Evolutionary conservation across 2,797 vertebrate species (phyloP).

Genomic region (Iguana delicatissima): DNA sequence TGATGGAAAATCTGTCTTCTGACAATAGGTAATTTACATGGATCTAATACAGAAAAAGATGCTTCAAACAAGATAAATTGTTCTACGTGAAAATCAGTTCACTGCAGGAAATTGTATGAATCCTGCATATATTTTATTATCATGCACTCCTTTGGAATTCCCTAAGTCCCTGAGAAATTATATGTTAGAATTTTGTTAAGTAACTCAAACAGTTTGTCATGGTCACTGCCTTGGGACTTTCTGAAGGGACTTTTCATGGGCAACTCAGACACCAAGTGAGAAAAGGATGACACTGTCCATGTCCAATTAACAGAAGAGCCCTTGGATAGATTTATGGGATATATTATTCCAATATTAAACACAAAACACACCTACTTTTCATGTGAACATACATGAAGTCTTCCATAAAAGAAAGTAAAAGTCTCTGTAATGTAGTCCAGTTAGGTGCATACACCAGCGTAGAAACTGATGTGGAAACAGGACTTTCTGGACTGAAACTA

Average conservation of each 20-base stretch:
- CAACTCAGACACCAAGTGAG: not conserved
- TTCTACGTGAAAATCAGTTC: conserved; percentile 18
- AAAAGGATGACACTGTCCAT: not conserved
- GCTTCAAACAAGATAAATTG: conserved; percentile 26
- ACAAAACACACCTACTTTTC: not conserved
- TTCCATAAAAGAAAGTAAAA: not conserved
- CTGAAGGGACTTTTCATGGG: not conserved
- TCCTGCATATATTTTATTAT: conserved; percentile 19
- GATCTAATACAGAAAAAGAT: conserved; percentile 20
- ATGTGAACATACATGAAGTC: not conserved
- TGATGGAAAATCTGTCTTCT: conserved; percentile 6
- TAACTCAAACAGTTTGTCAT: conserved; percentile 9
- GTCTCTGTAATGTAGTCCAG: too few relatives aligned
- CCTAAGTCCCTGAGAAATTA: conserved; percentile 12
- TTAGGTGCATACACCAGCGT: too few relatives aligned
- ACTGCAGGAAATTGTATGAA: conserved; percentile 15
- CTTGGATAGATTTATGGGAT: not conserved
- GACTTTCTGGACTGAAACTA: not conserved
- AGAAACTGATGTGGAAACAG: not conserved
- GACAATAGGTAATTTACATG: conserved; percentile 24
- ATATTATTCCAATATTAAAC: not conserved
- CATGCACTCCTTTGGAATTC: conserved; percentile 7
- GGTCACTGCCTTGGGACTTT: not conserved
- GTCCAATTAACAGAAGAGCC: not conserved
- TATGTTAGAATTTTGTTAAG: conserved; percentile 7